Percentiles rank a stretch among this genome's conserved stretches.
These are phyloP conservation scores for Maylandia zebra DNA, from an alignment of 2,113 vertebrate genomes.

Conservation along the genomic window DNA sequence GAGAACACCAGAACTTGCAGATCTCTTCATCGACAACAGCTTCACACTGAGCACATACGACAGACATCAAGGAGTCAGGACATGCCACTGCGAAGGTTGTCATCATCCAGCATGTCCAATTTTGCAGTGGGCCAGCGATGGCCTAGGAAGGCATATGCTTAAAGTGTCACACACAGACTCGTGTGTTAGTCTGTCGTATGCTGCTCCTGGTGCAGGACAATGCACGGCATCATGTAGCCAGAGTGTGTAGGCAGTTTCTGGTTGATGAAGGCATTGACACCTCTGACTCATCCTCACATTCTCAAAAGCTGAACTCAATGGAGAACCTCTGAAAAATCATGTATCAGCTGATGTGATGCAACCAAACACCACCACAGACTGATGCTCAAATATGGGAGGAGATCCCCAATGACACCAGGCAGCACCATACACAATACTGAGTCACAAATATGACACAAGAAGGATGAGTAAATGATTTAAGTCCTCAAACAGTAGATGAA, in stretches of 20 bases:
- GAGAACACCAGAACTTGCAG: background rate
- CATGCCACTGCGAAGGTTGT: accelerated
- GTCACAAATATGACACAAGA: background rate
- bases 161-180: accelerated
- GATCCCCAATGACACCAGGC: background rate
- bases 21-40: background rate
- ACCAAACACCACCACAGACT: background rate
- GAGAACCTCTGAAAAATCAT: background rate
- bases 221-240: background rate
- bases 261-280: background rate
- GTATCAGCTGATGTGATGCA: background rate
- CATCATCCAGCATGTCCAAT: background rate
- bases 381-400: accelerated
- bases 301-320: background rate
- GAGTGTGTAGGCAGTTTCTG: background rate
- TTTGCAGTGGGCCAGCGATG: background rate
- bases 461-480: background rate
- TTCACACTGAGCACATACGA: accelerated
- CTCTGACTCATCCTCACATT: background rate
- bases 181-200: accelerated
- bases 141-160: background rate
- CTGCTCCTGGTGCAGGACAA: background rate
- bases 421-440: accelerated
- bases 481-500: background rate
- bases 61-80: background rate